Percentiles rank a stretch among this genome's conserved stretches.
phyloP scores from a whole-genome alignment of 2,797 vertebrate species.

The Cephalopachus bancanus region DNA sequence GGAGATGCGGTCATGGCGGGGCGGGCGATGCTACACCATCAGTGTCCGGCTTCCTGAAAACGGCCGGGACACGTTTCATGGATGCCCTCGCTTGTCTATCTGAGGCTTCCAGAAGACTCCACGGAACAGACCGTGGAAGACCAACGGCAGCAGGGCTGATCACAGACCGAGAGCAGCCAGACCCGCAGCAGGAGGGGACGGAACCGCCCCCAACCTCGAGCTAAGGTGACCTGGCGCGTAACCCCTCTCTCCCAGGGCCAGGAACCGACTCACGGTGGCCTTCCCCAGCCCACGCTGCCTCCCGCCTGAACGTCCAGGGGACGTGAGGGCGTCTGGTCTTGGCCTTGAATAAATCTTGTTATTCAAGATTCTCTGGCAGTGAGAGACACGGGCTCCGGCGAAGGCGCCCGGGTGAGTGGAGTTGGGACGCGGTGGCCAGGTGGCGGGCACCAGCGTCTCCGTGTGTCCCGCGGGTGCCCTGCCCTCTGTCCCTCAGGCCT shows the following conservation, averaged over 20 bases:
- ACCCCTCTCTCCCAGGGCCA: fast-evolving
- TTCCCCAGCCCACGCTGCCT: neutral
- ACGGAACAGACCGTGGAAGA: neutral
- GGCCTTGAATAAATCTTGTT: neutral
- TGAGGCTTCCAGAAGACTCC: neutral
- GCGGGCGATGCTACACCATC: neutral
- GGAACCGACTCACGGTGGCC: neutral
- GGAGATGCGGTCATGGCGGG: neutral
- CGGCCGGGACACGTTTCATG: neutral
- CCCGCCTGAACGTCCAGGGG: neutral
- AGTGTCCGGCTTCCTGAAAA: neutral
- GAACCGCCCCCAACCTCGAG: neutral
- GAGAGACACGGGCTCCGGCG: neutral
- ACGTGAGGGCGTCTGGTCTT: neutral
- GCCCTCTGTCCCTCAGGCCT: neutral
- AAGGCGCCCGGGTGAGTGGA: neutral
- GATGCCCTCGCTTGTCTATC: neutral
- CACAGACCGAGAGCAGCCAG: neutral
- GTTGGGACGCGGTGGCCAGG: neutral
- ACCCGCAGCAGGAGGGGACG: neutral
- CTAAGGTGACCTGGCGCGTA: no score
- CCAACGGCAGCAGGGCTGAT: neutral
- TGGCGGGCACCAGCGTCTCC: neutral
- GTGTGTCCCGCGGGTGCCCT: neutral
- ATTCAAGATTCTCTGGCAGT: neutral